These are phyloP conservation scores for Anastatus disparis DNA, from an alignment of 1,140 invertebrate species.

Conservation along the genomic window DNA sequence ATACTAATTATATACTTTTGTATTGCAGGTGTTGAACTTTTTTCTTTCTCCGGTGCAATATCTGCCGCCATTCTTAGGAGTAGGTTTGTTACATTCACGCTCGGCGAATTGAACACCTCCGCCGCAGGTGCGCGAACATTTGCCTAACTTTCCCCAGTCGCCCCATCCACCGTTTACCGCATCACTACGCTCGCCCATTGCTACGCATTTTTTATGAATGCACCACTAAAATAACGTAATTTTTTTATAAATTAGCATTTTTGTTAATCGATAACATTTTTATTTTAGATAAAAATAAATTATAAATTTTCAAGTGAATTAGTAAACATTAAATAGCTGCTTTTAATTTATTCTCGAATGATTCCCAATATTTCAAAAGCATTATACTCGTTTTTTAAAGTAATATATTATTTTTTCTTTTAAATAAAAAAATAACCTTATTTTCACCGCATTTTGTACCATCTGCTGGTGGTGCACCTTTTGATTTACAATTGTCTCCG, in stretches of 20 bases:
- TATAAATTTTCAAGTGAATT: too few relatives aligned
- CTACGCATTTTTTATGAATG: conserved; percentile 72
- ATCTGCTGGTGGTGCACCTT: conserved; percentile 72
- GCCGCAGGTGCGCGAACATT: conserved; percentile 74
- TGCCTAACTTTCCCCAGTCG: conserved; percentile 68
- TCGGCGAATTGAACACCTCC: conserved; percentile 68
- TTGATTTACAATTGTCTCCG: conserved; percentile 67
- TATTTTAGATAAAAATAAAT: too few relatives aligned
- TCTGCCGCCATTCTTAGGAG: conserved; percentile 71
- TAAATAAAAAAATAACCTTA: conserved; percentile 57
- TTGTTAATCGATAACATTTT: conserved; percentile 52
- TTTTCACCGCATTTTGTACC: conserved; percentile 75
- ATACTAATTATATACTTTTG: conserved; percentile 63
- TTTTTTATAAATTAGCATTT: conserved; percentile 51
- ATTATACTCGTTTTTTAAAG: too few relatives aligned
- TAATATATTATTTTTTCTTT: too few relatives aligned
- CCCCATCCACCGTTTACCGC: conserved; percentile 77
- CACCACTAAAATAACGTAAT: conserved; percentile 75
- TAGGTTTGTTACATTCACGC: conserved; percentile 68
- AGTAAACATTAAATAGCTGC: too few relatives aligned
- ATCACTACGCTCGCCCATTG: conserved; percentile 70
- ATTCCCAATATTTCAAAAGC: too few relatives aligned
- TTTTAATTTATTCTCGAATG: too few relatives aligned
- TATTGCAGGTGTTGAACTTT: conserved; percentile 72
- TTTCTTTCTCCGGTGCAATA: conserved; percentile 70